phyloP scores from a whole-genome alignment of 1,140 invertebrate genomes.

The Drosophila fuyamai region DNA sequence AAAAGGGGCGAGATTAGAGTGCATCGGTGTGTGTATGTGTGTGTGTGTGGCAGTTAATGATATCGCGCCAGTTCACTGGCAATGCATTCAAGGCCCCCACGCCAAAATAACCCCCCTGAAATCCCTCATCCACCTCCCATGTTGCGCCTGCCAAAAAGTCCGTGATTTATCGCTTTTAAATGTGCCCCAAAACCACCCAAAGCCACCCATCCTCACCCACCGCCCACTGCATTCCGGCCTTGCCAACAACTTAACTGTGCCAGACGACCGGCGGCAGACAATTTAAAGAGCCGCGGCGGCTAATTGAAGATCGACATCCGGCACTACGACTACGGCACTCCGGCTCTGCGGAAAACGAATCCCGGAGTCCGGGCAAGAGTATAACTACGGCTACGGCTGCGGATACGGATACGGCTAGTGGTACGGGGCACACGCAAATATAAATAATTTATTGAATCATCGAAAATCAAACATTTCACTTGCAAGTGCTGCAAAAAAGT shows the following conservation, averaged over 20 bases:
- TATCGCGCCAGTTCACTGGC: conserved; percentile 59
- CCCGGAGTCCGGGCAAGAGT: background rate
- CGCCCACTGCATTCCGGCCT: conserved; percentile 21
- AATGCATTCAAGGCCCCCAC: conserved; percentile 8
- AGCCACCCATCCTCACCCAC: background rate
- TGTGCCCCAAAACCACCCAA: conserved; percentile 47
- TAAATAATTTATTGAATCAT: conserved; percentile 84
- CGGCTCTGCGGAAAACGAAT: background rate
- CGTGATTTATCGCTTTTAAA: conserved; percentile 81
- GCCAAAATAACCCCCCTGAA: conserved; percentile 2
- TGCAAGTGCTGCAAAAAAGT: conserved; percentile 74
- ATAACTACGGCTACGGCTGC: background rate
- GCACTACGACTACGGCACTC: conserved; percentile 1
- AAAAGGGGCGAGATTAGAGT: conserved; percentile 62
- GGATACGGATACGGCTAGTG: background rate
- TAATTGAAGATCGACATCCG: conserved; percentile 76
- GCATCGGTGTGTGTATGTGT: conserved; percentile 54
- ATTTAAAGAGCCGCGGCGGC: conserved; percentile 59
- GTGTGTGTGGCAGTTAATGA: conserved; percentile 73
- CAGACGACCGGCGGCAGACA: conserved; percentile 60
- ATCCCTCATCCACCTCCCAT: conserved; percentile 4
- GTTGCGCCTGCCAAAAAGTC: conserved; percentile 67
- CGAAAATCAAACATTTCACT: conserved; percentile 84
- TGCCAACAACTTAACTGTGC: conserved; percentile 63
- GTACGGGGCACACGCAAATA: conserved; percentile 66